Percentiles rank a stretch among this genome's conserved stretches.
Evolutionary conservation across 30 jellyfish, hydroid and myxozoan species (phyloP).

Genomic region (Cassiopea xamachana): DNA sequence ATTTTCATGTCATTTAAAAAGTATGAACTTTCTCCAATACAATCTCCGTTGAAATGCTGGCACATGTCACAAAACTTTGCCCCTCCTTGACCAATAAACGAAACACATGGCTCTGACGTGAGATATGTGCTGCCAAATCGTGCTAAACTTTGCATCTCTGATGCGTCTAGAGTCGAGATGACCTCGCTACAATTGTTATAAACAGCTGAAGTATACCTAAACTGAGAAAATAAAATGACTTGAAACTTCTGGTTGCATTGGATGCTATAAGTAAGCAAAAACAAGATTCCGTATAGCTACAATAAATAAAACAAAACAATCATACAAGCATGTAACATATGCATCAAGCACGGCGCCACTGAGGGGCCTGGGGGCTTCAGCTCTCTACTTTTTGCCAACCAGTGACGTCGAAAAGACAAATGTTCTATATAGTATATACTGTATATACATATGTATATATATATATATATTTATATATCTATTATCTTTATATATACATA

Average conservation of each 20-base stretch:
- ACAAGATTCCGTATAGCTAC: too few relatives aligned
- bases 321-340: too few relatives aligned
- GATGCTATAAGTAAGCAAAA: too few relatives aligned
- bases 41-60: neutral
- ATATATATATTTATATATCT: too few relatives aligned
- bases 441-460: too few relatives aligned
- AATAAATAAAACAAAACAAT: too few relatives aligned
- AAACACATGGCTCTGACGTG: neutral
- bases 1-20: neutral
- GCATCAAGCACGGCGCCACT: too few relatives aligned
- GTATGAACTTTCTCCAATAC: neutral
- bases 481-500: too few relatives aligned
- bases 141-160: neutral
- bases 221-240: neutral
- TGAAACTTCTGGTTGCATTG: neutral
- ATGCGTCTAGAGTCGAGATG: neutral
- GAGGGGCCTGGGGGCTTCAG: too few relatives aligned
- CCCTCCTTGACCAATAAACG: neutral
- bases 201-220: constrained; percentile 18
- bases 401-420: too few relatives aligned
- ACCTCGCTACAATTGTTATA: constrained; percentile 37
- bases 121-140: neutral
- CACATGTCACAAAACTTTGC: constrained; percentile 18
- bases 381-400: too few relatives aligned
- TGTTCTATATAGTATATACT: too few relatives aligned